Base-by-base conservation (phyloP, 92 coral and sea anemone genomes). In the Anthopleura xanthogrammica region DNA sequence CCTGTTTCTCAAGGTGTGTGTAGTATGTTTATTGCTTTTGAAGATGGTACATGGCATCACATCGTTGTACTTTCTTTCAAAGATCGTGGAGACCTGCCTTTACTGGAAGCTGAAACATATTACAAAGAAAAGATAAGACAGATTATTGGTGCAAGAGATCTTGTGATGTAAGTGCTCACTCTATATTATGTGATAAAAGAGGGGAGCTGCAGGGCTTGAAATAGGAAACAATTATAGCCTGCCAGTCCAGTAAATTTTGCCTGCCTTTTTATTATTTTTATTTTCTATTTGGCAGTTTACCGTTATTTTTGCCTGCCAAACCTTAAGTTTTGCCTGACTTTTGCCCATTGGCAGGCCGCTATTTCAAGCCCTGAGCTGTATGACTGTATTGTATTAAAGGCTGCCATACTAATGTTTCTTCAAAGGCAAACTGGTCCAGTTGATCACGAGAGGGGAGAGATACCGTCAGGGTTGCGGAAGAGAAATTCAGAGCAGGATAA, bases 1-100 rank as follows among this genome's bases (percentile, higher is more conserved):
- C 95, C 98, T 40, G 77, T 88, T 24, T 87, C 98, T 60, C 97
- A 93, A 72, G 97, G 98, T 93, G 23, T 3, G 68, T 48, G 86
- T 73, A 75, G 58, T 56, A 41, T 62, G 8, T 58, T 7, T 9
- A 24, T 7, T 52, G 6, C 9, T 19, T 2, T 1, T 68, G 74
- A 12, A 23, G 0, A 24, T 12, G 40, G 4, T 24, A 11, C 16
- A 22, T 20, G 12, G 24, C 5, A 10, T 12, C 17, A 12, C 16
- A 29, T 36, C 29, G 2, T 68, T 29, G 43, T 68, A 0, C 13
- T 17, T 68, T 29, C 40, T 68, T 68, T 80, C 43, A 20, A 78
- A 97, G 99, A 92, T 42, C 92, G 99, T 76, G 94, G 95, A n/a
- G 73, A 88, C 16, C 58, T 94, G 50, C 86, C 91, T 20, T 36